Base-by-base conservation (phyloP, 2,888 invertebrate species). In the Odontomyia ornata region DNA sequence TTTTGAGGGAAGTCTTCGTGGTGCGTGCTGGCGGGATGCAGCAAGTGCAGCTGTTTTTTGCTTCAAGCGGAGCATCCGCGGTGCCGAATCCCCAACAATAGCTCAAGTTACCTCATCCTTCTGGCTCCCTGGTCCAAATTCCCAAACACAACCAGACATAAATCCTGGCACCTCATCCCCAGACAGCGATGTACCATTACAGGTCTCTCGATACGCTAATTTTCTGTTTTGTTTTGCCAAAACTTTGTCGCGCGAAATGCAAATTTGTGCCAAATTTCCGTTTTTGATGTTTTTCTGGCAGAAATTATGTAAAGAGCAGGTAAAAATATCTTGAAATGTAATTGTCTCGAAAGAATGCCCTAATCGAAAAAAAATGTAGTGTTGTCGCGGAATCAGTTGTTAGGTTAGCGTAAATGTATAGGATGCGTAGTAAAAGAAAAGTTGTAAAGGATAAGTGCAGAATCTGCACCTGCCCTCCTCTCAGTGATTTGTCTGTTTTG, bases 261-360 rank as follows among this genome's bases (percentile, higher is more conserved):
- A 36, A 30, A 60, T 36, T 60, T 60, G 73, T 73, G 73, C 73
- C 73, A 73, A 73, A 73, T 57, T 36, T 73, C 36, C 27, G 57
- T 73, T 60, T 73, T 57, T 9, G n/a, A n/a, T 21, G 57, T 1
- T 57, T 60, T 47, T 72, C 60, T 60, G 18, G 30, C 11, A n/a
- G 21, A 47, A 73, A 73, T 73, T 73, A 60, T 73, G 60, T 57
- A 73, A 73, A 73, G 69, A 65, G 13, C 69, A 69, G 30, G 69
- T 25, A 23, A 73, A 56, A 57, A 28, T 21, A 72, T 57, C 72
- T 28, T 27, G 72, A 56, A 72, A 56, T 28, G 18, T 28, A 72
- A 47, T 69, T 23, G 69, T 25, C 30, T 69, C 65, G 47, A 46
- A 43, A 64, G 28, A 21, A 60, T 52, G 52, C 18, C 13, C 18